These are phyloP conservation scores for Diuraphis noxia DNA, from an alignment of 1,140 invertebrate genomes.

Conservation along the genomic window DNA sequence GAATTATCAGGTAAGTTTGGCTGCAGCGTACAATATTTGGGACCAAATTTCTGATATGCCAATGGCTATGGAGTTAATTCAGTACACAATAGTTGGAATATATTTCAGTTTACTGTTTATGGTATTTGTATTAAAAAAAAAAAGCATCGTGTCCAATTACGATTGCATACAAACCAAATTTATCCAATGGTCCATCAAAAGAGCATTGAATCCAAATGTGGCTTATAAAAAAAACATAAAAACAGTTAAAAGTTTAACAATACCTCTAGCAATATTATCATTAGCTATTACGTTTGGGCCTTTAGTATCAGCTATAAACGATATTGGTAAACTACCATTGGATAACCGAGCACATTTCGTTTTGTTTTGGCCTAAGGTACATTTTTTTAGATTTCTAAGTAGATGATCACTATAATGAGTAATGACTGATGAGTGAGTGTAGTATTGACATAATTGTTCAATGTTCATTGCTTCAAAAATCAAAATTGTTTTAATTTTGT, in stretches of 20 bases:
- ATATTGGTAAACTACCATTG: neutral
- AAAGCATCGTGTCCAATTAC: neutral
- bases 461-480: neutral
- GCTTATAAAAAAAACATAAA: neutral
- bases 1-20: neutral
- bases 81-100: neutral
- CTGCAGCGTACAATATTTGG: neutral
- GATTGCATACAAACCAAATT: neutral
- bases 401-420: neutral
- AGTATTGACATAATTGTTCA: too few relatives aligned
- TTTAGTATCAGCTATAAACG: neutral
- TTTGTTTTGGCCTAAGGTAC: slow-evolving; percentile 19
- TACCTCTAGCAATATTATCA: neutral
- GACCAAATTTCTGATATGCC: neutral
- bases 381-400: neutral
- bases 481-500: neutral
- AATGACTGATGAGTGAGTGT: neutral
- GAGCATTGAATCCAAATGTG: neutral
- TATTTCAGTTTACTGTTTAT: neutral
- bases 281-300: neutral
- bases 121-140: neutral
- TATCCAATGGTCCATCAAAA: neutral
- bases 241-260: neutral
- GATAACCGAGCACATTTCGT: neutral
- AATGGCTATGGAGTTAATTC: neutral